Evolutionary conservation across 2,888 invertebrate genomes (phyloP), one percentile per base, ranked within the genome.

Genomic region (Latrodectus hesperus): DNA sequence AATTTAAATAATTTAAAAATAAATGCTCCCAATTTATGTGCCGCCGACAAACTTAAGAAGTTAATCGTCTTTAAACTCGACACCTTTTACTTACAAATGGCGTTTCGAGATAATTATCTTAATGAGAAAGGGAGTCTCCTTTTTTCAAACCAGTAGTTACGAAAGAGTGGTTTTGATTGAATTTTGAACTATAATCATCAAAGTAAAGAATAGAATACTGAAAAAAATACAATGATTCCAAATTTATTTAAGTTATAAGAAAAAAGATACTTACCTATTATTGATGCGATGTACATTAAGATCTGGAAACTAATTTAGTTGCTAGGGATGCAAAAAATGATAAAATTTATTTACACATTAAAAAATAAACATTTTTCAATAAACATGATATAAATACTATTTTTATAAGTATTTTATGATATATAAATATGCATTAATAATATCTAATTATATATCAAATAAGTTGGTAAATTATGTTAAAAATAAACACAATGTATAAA

Each of bases 41-140:
- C 6, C 60, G 60, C n/a, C 6, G 60, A 60, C 38, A 60, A 60
- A 60, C 60, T 12, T 60, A n/a, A 60, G 8, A 12, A 60, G 60
- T 60, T 82, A 82, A 82, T 82, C 82, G 73, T 70, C 67, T 74
- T 70, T 82, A 73, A 82, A 82, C 67, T 75, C 75, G 70, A 75
- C 82, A 82, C 82, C 67, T 82, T 82, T 82, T 82, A 82, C 60
- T 82, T 82, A 82, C 82, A 82, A 82, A 82, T 82, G 70, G 70
- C 75, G 52, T 68, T 82, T 26, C 17, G 17, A 75, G 82, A 75
- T 82, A 82, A 82, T 82, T 82, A 82, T 51, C 67, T 38, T 82
- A 75, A 82, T 82, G 82, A 82, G 82, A 52, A 52, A 52, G 73
- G 73, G 53, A 52, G 26, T 38, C 22, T 11, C 53, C 53, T 73